Evolutionary conservation across 2,888 invertebrate genomes (phyloP), one percentile per base, ranked within the genome.

Genomic region (Lasiommata megera): DNA sequence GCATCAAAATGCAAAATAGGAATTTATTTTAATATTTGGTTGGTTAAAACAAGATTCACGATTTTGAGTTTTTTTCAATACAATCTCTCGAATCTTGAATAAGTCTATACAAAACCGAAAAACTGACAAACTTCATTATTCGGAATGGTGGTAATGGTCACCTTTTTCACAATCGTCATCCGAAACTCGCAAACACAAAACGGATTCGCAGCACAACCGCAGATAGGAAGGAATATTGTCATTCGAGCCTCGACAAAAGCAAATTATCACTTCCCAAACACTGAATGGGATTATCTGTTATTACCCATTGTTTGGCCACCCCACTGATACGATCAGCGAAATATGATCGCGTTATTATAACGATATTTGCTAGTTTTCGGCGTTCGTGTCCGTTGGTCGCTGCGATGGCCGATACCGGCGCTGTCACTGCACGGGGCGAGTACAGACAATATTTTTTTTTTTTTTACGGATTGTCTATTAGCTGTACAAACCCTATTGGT

Each of bases 281-380:
- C 60, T 74, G 73, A 78, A 83, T 78, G 62, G 77, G 73, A 80
- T 82, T 80, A 80, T 72, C 79, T 79, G 79, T 83, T 81, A 79
- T 82, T 80, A 80, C 71, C 79, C 79, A 80, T 84, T 82, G 83
- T 84, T 84, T 77, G 81, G 80, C 79, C 82, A 78, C 86, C 83
- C 82, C 71, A 74, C 57, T 67, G 84, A 84, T 84, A 69, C 54
- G 67, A 84, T 86, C 66, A 70, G 66, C 60, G 88, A 83, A 88
- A 88, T 79, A 81, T 78, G 87, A 88, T 86, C 78, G 68, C 71
- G 80, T 87, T 84, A 83, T 88, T 88, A 88, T 87, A 86, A 84
- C 85, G 86, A 87, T 88, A 88, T 87, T 85, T 78, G 81, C 79
- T 80, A 80, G 78, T 80, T 82, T 74, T 79, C 71, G 72, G 73